Base-by-base conservation (phyloP, 2,888 invertebrate genomes). In the Ectropis crepuscularia region DNA sequence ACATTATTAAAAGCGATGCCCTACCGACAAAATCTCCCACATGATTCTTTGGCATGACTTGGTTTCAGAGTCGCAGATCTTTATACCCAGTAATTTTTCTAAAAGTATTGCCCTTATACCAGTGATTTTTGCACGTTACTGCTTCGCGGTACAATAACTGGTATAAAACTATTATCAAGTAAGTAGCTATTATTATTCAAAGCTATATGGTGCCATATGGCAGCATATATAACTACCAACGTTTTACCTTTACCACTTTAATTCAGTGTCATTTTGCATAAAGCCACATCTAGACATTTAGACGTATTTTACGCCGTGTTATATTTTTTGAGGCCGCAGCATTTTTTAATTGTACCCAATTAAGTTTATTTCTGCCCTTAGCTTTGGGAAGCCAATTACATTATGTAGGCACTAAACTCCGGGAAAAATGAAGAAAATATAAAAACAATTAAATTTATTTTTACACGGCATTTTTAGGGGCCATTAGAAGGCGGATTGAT, bases 271-370 rank as follows among this genome's bases (percentile, higher is more conserved):
- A 28, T 28, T 28, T 28, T 28, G 16, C 16, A 6, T 10, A 16
- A 16, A 63, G 76, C 50, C 80, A 71, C 75, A 67, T 83, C 80
- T 70, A 83, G 81, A 9, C n/a, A 8, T 11, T 10, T 28, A 16
- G 9, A 45, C 47, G 59, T 57, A 73, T 77, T 71, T 74, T 69
- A 73, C 61, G 67, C 50, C 64, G 65, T 42, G 64, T 69, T 78
- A 83, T 77, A 81, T 81, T 83, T 82, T 83, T 76, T 77, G 76
- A 81, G 74, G 73, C 76, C 74, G 70, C 82, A 80, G 81, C 80
- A 74, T 82, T 84, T 87, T 87, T 84, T 87, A 85, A 87, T 86
- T 87, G 85, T 82, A 80, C 77, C 82, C 85, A 88, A 87, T 88
- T 88, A 86, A 85, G 80, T 82, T 85, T 79, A 82, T 82, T 84